These are phyloP conservation scores for Drosophila nannoptera DNA, from an alignment of 1,140 invertebrate genomes.

Conservation along the genomic window DNA sequence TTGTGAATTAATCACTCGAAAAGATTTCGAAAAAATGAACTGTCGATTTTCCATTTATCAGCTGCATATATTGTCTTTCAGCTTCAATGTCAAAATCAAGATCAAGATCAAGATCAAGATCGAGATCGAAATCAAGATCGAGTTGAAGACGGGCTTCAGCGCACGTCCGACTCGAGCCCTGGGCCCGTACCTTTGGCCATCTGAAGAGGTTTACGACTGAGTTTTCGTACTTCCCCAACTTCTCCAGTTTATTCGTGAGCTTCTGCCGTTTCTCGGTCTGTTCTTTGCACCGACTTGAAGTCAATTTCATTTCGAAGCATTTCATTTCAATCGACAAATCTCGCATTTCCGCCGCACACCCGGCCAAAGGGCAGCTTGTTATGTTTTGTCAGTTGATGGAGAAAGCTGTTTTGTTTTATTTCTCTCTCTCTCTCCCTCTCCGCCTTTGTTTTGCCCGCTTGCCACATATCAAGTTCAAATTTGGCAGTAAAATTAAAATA, in stretches of 20 bases:
- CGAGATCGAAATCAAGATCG: constrained; percentile 45
- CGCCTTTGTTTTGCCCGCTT: constrained; percentile 4
- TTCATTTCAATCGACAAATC: constrained; percentile 22
- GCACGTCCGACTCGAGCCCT: constrained; percentile 30
- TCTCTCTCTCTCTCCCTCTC: too few species aligned
- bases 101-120: constrained; percentile 41
- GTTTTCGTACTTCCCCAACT: constrained; percentile 50
- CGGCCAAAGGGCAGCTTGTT: neutral
- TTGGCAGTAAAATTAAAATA: constrained; percentile 7
- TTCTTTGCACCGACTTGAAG: constrained; percentile 28
- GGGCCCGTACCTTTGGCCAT: constrained; percentile 37
- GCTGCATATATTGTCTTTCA: constrained; percentile 8
- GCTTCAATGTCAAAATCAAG: constrained; percentile 60
- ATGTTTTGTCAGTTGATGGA: constrained; percentile 21
- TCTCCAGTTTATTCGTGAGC: constrained; percentile 49
- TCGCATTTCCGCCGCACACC: constrained; percentile 23
- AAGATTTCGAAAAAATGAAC: constrained; percentile 9
- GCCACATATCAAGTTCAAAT: constrained; percentile 38
- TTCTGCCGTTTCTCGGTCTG: constrained; percentile 40
- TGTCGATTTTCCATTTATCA: constrained; percentile 29
- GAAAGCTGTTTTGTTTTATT: constrained; percentile 41
- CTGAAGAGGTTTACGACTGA: constrained; percentile 41
- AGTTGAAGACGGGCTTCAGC: neutral
- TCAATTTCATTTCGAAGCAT: constrained; percentile 17
- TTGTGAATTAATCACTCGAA: constrained; percentile 37